phyloP scores from a whole-genome alignment of 92 coral and sea anemone genomes.

The Umimayanthus kanabou region DNA sequence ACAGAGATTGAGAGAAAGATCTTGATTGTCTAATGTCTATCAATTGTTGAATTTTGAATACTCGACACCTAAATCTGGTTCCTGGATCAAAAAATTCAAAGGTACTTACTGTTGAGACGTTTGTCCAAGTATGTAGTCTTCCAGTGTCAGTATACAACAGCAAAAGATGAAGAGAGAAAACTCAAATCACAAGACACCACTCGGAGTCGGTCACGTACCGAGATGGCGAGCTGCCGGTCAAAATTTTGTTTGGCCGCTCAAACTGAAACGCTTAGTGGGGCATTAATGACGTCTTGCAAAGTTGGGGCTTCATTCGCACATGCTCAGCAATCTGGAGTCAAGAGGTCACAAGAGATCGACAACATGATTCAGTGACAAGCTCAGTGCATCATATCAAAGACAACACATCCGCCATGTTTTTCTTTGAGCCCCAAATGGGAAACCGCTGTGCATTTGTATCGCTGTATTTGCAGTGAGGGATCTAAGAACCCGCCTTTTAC shows the following conservation, averaged over 20 bases:
- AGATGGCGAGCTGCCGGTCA: neutral
- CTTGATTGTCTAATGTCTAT: neutral
- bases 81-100: neutral
- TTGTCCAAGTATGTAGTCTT: neutral
- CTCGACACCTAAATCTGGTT: neutral
- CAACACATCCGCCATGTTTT: neutral
- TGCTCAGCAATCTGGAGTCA: slow-evolving; percentile 40
- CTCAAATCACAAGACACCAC: neutral
- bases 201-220: neutral
- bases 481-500: too few species aligned
- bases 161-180: neutral
- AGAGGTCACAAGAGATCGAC: slow-evolving; percentile 36
- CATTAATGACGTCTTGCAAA: slow-evolving; percentile 34
- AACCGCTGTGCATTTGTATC: slow-evolving; percentile 19
- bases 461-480: neutral
- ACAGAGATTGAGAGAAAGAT: neutral
- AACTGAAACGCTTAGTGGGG: slow-evolving; percentile 9
- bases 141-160: neutral
- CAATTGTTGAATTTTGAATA: neutral
- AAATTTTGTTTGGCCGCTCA: slow-evolving; percentile 18
- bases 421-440: neutral
- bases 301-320: slow-evolving; percentile 16
- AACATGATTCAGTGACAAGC: slow-evolving; percentile 21
- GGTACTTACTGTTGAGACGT: slow-evolving; percentile 32
- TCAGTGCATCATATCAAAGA: neutral